A percentile compares a stretch with the other conserved stretches of the same genome.
Evolutionary conservation across 2,113 vertebrate species (phyloP).

Genomic region (Varanus komodoensis): DNA sequence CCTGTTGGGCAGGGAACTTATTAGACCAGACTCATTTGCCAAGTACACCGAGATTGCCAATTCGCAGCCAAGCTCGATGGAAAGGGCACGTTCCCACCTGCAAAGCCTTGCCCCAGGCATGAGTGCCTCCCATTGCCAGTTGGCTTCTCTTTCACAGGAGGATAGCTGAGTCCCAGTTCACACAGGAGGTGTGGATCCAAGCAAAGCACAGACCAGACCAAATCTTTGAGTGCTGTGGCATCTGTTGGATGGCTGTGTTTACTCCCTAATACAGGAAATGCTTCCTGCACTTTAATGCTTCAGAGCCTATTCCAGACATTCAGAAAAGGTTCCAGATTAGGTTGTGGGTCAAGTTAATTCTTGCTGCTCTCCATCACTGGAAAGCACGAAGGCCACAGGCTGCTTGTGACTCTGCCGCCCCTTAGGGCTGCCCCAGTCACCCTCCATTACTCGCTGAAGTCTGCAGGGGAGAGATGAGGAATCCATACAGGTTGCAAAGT

Average conservation of each 20-base stretch:
- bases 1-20: neutral
- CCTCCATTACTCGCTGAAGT: too few species aligned
- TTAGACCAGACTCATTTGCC: neutral
- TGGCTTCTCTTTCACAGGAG: neutral
- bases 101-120: neutral
- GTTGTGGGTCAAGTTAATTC: neutral
- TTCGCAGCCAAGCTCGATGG: neutral
- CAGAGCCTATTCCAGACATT: neutral
- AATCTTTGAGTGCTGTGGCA: neutral
- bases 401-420: too few species aligned
- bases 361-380: slow-evolving; percentile 13
- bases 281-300: neutral
- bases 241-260: neutral
- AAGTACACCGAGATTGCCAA: neutral
- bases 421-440: too few species aligned
- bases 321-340: neutral
- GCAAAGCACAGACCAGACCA: neutral
- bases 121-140: neutral
- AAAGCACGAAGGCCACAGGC: too few species aligned
- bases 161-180: too few species aligned
- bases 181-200: neutral
- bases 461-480: too few species aligned
- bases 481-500: too few species aligned
- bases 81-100: neutral
- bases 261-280: neutral